Percentiles rank a stretch among this genome's conserved stretches.
These are phyloP conservation scores for Fringilla coelebs DNA, from an alignment of 2,797 vertebrate genomes.

Conservation along the genomic window DNA sequence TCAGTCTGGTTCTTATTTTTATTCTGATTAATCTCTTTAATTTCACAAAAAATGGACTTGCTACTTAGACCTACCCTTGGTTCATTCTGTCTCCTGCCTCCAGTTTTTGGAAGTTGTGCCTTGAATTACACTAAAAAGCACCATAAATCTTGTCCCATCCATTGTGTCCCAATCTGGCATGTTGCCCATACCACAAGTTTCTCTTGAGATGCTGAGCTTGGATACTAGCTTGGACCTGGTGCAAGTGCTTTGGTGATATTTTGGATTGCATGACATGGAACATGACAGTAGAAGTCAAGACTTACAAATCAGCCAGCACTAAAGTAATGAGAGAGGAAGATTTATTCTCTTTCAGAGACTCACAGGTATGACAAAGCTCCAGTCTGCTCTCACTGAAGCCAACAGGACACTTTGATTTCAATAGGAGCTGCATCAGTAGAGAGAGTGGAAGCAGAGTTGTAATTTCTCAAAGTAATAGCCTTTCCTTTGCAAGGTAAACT, in stretches of 20 bases:
- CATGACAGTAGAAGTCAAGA: not conserved
- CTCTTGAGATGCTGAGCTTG: not conserved
- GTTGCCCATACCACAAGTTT: not conserved
- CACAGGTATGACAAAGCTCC: not conserved
- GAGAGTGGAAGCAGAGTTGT: not conserved
- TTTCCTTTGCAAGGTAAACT: not conserved
- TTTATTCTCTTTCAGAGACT: not conserved
- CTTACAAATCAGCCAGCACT: not conserved
- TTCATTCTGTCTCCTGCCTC: not conserved
- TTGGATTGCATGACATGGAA: not conserved
- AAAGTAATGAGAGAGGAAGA: constrained; percentile 19
- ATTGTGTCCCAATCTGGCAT: not conserved
- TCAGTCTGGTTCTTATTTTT: not conserved
- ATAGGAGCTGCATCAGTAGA: not conserved
- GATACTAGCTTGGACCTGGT: not conserved
- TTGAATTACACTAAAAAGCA: not conserved
- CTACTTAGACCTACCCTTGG: not conserved
- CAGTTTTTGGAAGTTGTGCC: not conserved
- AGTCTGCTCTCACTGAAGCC: not conserved
- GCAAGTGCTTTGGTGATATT: constrained; percentile 8
- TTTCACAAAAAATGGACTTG: not conserved
- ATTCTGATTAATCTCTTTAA: not conserved
- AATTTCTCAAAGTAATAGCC: constrained; percentile 15
- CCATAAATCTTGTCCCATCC: not conserved
- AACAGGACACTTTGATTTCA: constrained; percentile 14